Evolutionary conservation across 2,888 invertebrate genomes (phyloP).

Genomic region (Fragum fragum): DNA sequence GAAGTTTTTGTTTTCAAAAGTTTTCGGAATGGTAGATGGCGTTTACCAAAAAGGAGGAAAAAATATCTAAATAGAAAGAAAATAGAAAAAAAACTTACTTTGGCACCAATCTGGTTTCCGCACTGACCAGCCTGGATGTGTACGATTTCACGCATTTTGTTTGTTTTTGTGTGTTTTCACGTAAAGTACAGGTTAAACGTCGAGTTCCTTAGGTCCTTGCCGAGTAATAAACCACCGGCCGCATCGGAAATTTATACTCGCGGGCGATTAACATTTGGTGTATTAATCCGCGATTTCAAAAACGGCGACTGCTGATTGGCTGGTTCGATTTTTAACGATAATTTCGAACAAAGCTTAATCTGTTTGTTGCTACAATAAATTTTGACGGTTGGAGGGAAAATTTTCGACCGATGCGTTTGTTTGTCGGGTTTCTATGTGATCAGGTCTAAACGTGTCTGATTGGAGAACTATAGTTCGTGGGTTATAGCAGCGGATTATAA

Average conservation of each 20-base stretch:
- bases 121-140: constrained; percentile 25
- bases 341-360: constrained; percentile 9
- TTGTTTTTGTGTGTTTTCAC: constrained; percentile 4
- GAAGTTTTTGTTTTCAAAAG: background rate
- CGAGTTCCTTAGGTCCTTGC: constrained; percentile 19
- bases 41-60: background rate
- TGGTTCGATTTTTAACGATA: constrained; percentile 21
- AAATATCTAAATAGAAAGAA: background rate
- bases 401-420: constrained; percentile 11
- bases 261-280: constrained; percentile 2
- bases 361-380: constrained; percentile 20
- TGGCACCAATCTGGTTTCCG: constrained; percentile 30
- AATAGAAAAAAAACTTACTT: background rate
- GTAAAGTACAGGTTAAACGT: constrained; percentile 1
- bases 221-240: background rate
- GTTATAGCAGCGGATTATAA: background rate
- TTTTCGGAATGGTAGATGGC: background rate
- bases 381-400: constrained; percentile 14
- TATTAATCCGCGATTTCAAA: constrained; percentile 26
- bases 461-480: background rate
- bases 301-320: constrained; percentile 14
- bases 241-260: constrained; percentile 21
- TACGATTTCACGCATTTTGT: constrained; percentile 27
- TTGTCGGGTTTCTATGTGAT: constrained; percentile 8
- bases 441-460: background rate